These are phyloP conservation scores for Steinernema scapterisci DNA, from an alignment of 2,888 invertebrate genomes.

Conservation along the genomic window DNA sequence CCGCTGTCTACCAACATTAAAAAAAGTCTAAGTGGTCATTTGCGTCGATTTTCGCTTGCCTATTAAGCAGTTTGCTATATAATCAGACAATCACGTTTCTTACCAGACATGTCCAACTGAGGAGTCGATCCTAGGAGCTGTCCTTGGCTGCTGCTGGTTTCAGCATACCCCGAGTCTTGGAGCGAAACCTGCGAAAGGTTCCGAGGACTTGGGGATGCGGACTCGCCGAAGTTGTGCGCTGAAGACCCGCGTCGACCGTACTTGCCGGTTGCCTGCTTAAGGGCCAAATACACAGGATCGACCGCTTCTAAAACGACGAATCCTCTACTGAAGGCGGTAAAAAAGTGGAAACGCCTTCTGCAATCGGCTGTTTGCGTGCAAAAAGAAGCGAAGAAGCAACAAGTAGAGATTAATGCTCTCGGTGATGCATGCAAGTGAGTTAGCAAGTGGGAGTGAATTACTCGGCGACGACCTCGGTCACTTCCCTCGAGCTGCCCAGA, in stretches of 20 bases:
- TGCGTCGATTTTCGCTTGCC: too few species aligned
- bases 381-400: neutral
- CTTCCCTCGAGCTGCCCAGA: neutral
- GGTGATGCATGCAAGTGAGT: neutral
- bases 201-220: slow-evolving; percentile 62
- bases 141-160: slow-evolving; percentile 47
- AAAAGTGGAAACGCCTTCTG: slow-evolving; percentile 5
- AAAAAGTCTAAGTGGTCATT: too few species aligned
- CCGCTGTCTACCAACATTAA: too few species aligned
- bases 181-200: slow-evolving; percentile 66
- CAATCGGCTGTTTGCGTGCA: neutral
- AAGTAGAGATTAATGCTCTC: neutral
- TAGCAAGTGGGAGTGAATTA: neutral
- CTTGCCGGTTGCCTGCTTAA: slow-evolving; percentile 64
- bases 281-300: slow-evolving; percentile 65
- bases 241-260: slow-evolving; percentile 63
- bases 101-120: slow-evolving; percentile 59
- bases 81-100: neutral
- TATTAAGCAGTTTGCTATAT: too few species aligned
- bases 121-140: slow-evolving; percentile 62
- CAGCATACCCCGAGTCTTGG: slow-evolving; percentile 65
- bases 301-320: slow-evolving; percentile 38
- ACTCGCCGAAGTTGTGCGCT: slow-evolving; percentile 51
- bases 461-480: neutral
- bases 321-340: neutral